Percentiles rank a stretch among this genome's conserved stretches.
phyloP scores from a whole-genome alignment of 2,113 vertebrate species.

The Gallinago media region DNA sequence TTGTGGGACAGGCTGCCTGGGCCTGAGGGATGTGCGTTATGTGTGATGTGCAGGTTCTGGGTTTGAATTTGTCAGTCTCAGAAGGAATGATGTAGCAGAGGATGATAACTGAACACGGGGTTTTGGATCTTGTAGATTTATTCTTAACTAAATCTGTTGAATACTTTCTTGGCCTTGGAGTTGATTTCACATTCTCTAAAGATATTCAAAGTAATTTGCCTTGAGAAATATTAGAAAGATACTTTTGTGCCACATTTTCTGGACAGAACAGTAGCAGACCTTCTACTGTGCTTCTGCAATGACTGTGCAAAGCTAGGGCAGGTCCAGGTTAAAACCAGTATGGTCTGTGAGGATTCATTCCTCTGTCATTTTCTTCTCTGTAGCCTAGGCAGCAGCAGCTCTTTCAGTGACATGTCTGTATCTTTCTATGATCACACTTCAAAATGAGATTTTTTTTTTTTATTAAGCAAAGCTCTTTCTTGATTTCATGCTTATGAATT shows the following conservation, averaged over 20 bases:
- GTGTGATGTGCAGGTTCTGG: not conserved
- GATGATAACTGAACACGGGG: not conserved
- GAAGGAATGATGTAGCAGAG: not conserved
- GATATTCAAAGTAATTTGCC: not conserved
- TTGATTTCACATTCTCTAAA: not conserved
- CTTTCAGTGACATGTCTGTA: not conserved
- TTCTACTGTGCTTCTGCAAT: not conserved
- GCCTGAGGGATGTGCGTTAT: rapidly evolving
- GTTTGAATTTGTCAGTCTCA: not conserved
- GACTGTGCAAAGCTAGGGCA: not conserved
- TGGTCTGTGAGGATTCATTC: not conserved
- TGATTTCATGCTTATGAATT: not conserved
- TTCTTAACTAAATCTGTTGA: not conserved
- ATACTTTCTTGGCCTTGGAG: not conserved
- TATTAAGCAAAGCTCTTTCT: not conserved
- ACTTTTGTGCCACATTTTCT: not conserved
- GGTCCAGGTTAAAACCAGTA: not conserved
- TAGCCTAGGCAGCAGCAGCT: not conserved
- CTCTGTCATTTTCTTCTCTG: not conserved
- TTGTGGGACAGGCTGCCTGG: not conserved
- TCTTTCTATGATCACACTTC: not conserved
- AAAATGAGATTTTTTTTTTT: not conserved
- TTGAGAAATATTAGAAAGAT: not conserved
- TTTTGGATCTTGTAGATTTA: not conserved
- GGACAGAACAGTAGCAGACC: not conserved